These are phyloP conservation scores for Catotricha subobsoleta DNA, from an alignment of 2,888 invertebrate genomes.

Conservation along the genomic window DNA sequence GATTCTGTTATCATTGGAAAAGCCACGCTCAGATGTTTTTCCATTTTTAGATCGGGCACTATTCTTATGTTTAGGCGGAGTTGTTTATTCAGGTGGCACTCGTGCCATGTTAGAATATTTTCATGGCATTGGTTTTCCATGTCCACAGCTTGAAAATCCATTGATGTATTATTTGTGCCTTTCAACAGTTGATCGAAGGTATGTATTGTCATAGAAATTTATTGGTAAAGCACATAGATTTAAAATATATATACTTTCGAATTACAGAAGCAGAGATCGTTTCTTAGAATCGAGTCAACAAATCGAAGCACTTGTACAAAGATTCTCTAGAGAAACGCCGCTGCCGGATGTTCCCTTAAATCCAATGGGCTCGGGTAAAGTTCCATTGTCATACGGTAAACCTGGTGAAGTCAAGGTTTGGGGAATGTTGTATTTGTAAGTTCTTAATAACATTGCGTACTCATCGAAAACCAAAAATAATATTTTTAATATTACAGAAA, in stretches of 20 bases:
- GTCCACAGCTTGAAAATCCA: slow-evolving; percentile 91
- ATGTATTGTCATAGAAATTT: not conserved
- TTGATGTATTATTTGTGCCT: slow-evolving; percentile 80
- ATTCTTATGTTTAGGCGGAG: slow-evolving; percentile 76
- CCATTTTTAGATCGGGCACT: slow-evolving; percentile 81
- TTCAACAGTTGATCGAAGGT: slow-evolving; percentile 40
- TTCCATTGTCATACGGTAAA: slow-evolving; percentile 49
- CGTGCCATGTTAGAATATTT: slow-evolving; percentile 88
- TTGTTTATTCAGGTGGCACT: slow-evolving; percentile 82
- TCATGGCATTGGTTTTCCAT: slow-evolving; percentile 87
- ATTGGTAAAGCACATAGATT: not conserved
- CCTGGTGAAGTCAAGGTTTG: slow-evolving; percentile 50
- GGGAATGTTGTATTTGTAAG: slow-evolving; percentile 49
- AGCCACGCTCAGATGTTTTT: slow-evolving; percentile 85
- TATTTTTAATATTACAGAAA: slow-evolving; percentile 36
- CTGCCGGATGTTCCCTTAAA: slow-evolving; percentile 41
- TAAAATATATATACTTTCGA: not conserved
- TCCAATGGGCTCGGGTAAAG: slow-evolving; percentile 39
- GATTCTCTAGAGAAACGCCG: slow-evolving; percentile 74
- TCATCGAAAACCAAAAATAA: not conserved
- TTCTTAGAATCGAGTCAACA: slow-evolving; percentile 88
- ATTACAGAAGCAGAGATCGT: slow-evolving; percentile 54
- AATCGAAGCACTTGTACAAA: slow-evolving; percentile 77
- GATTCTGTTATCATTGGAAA: slow-evolving; percentile 80
- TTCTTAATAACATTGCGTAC: slow-evolving; percentile 12